These are phyloP conservation scores for Potamilus streckersoni DNA, from an alignment of 1,140 invertebrate genomes.

Conservation along the genomic window DNA sequence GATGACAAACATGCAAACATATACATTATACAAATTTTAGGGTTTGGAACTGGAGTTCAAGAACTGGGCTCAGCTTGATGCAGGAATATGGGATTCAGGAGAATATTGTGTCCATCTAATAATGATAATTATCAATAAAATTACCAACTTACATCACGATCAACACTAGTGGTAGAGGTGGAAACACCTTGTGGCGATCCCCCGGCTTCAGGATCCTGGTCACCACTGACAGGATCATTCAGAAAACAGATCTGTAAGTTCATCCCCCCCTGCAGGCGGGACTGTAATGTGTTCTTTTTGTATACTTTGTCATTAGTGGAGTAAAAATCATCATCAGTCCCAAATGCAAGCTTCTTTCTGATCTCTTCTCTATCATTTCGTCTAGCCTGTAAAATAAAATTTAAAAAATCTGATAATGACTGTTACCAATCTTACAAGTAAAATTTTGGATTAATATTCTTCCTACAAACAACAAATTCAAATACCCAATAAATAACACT, in stretches of 20 bases:
- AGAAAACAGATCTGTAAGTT: constrained; percentile 96
- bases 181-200: constrained; percentile 19
- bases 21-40: too few relatives aligned
- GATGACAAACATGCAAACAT: too few relatives aligned
- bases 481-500: too few relatives aligned
- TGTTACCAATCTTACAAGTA: too few relatives aligned
- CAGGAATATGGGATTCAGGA: too few relatives aligned
- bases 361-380: constrained; percentile 92
- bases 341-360: constrained; percentile 87
- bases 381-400: constrained; percentile 48
- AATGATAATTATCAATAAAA: background rate
- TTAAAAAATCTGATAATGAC: too few relatives aligned
- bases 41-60: too few relatives aligned
- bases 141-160: constrained; percentile 27
- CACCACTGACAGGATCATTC: constrained; percentile 89
- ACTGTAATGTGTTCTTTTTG: constrained; percentile 87
- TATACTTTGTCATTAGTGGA: constrained; percentile 82
- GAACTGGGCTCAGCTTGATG: too few relatives aligned
- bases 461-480: too few relatives aligned
- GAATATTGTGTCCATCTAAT: too few relatives aligned
- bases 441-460: too few relatives aligned
- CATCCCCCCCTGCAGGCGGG: constrained; percentile 69
- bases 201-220: constrained; percentile 39
- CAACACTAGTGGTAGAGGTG: constrained; percentile 20
- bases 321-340: constrained; percentile 84